A percentile compares a stretch with the other conserved stretches of the same genome.
Conservation (phyloP, 2,888 invertebrate genomes). For the Hirtodrosophila confusa region DNA sequence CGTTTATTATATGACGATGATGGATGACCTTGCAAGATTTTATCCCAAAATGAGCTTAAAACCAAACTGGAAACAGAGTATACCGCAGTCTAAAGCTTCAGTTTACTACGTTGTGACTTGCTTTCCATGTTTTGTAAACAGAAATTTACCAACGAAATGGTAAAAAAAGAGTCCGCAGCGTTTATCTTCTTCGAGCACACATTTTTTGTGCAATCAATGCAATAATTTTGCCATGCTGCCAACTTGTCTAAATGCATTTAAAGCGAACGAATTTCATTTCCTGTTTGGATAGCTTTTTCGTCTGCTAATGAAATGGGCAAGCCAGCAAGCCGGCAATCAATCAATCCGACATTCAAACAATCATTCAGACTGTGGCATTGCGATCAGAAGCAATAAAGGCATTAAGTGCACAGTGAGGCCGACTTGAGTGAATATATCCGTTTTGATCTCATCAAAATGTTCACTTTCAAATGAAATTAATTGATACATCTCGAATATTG, state of each 20-base stretch:
- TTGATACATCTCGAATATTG: not conserved
- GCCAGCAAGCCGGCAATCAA: constrained; percentile 19
- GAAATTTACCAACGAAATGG: too few relatives aligned
- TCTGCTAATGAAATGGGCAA: constrained; percentile 13
- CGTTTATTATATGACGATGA: too few relatives aligned
- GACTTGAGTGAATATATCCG: not conserved
- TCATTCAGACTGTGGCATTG: not conserved
- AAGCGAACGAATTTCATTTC: too few relatives aligned
- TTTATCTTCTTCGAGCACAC: too few relatives aligned
- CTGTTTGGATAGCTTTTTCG: not conserved
- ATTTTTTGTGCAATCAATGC: constrained; percentile 2
- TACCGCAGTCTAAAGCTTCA: too few relatives aligned
- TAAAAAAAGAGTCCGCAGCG: too few relatives aligned
- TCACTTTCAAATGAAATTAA: too few relatives aligned
- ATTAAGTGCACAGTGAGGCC: not conserved
- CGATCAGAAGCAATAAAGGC: not conserved
- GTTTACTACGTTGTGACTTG: too few relatives aligned
- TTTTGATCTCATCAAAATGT: not conserved
- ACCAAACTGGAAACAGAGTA: too few relatives aligned
- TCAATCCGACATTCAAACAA: not conserved
- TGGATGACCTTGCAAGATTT: too few relatives aligned
- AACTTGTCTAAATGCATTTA: constrained; percentile 6
- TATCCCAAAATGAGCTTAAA: too few relatives aligned
- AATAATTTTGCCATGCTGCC: constrained; percentile 10
- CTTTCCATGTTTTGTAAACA: too few relatives aligned